Conservation (phyloP, 2,113 vertebrate genomes). For the Passerina amoena region DNA sequence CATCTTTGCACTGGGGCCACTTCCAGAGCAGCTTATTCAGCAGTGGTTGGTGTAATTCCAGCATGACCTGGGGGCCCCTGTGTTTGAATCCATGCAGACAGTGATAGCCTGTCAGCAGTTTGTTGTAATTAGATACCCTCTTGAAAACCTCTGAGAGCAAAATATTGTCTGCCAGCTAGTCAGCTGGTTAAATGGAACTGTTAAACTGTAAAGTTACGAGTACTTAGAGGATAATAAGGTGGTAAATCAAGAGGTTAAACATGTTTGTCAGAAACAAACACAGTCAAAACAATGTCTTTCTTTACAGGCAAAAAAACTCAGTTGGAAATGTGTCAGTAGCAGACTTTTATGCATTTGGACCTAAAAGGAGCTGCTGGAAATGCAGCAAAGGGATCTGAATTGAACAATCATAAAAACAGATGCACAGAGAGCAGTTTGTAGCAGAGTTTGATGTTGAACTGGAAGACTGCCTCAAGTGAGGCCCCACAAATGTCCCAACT, state of each 20-base stretch:
- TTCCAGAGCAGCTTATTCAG: neutral
- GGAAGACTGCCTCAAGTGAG: neutral
- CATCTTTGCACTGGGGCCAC: neutral
- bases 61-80: neutral
- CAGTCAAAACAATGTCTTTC: neutral
- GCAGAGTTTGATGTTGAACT: neutral
- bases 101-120: neutral
- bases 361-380: neutral
- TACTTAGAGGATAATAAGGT: neutral
- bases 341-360: neutral
- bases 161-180: neutral
- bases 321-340: neutral
- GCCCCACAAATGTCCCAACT: neutral
- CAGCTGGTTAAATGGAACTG: neutral
- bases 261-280: neutral
- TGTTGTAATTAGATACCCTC: neutral
- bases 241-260: neutral
- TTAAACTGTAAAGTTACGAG: neutral
- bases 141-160: neutral
- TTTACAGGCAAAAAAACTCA: neutral
- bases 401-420: neutral
- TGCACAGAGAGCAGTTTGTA: neutral
- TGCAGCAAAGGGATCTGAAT: neutral
- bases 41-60: neutral
- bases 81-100: neutral